phyloP scores from a whole-genome alignment of 2,888 invertebrate species.

The Tuberolachnus salignus region DNA sequence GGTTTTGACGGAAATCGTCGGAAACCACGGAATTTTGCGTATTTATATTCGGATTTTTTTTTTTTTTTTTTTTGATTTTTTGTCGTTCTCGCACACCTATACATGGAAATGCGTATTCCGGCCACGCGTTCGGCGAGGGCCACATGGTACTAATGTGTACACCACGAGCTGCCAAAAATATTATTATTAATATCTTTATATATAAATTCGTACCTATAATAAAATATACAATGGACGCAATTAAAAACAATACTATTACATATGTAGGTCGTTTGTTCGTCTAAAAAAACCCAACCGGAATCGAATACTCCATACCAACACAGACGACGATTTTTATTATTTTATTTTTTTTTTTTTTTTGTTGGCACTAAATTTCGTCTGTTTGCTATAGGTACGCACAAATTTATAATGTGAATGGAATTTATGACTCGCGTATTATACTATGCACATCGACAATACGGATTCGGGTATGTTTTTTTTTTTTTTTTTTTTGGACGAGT shows the following conservation, averaged over 20 bases:
- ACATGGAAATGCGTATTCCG: no score
- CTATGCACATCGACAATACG: conserved; percentile 33
- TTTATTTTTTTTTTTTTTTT: no score
- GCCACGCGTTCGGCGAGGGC: no score
- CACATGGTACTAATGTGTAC: no score
- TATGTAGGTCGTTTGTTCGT: not conserved
- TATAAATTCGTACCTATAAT: no score
- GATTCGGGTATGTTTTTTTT: not conserved
- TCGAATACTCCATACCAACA: conserved; percentile 22
- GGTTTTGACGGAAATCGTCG: no score
- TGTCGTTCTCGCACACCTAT: no score
- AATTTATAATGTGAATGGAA: conserved; percentile 20
- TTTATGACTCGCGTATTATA: conserved; percentile 35
- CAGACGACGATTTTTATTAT: conserved; percentile 23
- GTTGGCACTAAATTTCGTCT: conserved; percentile 34
- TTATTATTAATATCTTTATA: no score
- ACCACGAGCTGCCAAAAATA: no score
- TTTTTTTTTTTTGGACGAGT: not conserved
- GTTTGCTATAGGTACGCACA: not conserved
- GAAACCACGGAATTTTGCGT: no score
- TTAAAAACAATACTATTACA: conserved; percentile 25
- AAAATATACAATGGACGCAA: not conserved
- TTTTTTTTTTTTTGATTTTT: no score
- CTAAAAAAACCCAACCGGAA: conserved; percentile 30
- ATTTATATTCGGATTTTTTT: no score